Evolutionary conservation across 2,113 vertebrate genomes (phyloP).

Genomic region (Chaetura pelagica): DNA sequence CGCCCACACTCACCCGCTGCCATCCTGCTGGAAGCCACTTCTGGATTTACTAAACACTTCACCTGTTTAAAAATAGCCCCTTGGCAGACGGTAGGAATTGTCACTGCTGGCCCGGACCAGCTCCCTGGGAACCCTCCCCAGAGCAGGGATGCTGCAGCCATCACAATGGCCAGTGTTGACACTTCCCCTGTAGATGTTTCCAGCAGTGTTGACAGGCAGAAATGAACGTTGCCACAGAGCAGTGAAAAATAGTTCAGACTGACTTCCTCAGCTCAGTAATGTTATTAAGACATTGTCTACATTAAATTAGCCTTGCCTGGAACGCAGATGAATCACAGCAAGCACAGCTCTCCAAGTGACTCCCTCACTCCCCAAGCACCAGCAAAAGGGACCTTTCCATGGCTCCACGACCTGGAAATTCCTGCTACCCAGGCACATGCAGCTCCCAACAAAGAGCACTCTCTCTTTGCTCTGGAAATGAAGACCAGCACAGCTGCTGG

Average conservation of each 20-base stretch:
- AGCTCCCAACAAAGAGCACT: background rate
- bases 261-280: background rate
- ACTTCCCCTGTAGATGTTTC: background rate
- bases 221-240: background rate
- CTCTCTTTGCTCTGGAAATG: background rate
- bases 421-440: rapidly evolving
- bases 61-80: rapidly evolving
- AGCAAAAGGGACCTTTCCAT: background rate
- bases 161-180: background rate
- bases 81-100: rapidly evolving
- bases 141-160: rapidly evolving
- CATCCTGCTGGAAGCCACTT: background rate
- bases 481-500: rapidly evolving
- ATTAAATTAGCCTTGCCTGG: background rate
- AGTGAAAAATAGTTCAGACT: background rate
- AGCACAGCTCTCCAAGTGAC: background rate
- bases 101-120: rapidly evolving
- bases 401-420: background rate
- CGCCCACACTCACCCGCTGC: rapidly evolving
- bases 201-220: background rate
- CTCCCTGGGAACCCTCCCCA: rapidly evolving
- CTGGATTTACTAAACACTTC: rapidly evolving
- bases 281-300: background rate
- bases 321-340: constrained; percentile 37
- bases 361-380: background rate